phyloP scores from a whole-genome alignment of 2,113 vertebrate species.

The Pagrus major region DNA sequence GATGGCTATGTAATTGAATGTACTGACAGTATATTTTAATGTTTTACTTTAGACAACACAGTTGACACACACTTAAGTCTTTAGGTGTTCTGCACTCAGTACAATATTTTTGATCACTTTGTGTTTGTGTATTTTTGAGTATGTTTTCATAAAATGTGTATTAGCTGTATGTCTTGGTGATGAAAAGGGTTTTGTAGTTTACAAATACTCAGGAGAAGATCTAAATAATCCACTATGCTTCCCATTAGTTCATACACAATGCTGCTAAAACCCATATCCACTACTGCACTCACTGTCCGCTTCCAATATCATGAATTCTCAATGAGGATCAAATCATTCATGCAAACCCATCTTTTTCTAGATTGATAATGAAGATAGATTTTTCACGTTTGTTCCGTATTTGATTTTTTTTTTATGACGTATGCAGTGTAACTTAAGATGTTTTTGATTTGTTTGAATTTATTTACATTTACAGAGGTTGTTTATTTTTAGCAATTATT shows the following conservation, averaged over 20 bases:
- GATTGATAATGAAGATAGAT: conserved; percentile 8
- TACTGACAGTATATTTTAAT: background rate
- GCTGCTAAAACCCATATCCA: conserved; percentile 22
- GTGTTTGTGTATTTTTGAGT: conserved; percentile 18
- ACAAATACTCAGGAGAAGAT: conserved; percentile 30
- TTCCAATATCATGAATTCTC: background rate
- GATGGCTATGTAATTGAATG: conserved; percentile 11
- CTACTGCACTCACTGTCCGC: background rate
- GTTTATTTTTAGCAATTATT: conserved; percentile 44
- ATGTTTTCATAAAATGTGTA: conserved; percentile 20
- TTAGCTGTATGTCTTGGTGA: conserved; percentile 33
- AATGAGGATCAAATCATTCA: background rate
- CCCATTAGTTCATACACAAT: conserved; percentile 3
- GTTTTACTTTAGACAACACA: conserved; percentile 9
- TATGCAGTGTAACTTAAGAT: conserved; percentile 38
- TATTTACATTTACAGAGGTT: conserved; percentile 33
- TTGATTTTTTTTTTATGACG: conserved; percentile 9
- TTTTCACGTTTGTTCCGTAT: conserved; percentile 23
- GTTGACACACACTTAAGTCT: background rate
- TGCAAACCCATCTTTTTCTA: conserved; percentile 10
- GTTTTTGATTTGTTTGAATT: conserved; percentile 34
- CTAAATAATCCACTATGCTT: background rate
- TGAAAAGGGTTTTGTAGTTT: conserved; percentile 24
- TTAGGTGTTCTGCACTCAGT: conserved; percentile 6
- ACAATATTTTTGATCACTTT: conserved; percentile 2